Conservation (phyloP, 2,797 vertebrate species). For the Hydrophis major region DNA sequence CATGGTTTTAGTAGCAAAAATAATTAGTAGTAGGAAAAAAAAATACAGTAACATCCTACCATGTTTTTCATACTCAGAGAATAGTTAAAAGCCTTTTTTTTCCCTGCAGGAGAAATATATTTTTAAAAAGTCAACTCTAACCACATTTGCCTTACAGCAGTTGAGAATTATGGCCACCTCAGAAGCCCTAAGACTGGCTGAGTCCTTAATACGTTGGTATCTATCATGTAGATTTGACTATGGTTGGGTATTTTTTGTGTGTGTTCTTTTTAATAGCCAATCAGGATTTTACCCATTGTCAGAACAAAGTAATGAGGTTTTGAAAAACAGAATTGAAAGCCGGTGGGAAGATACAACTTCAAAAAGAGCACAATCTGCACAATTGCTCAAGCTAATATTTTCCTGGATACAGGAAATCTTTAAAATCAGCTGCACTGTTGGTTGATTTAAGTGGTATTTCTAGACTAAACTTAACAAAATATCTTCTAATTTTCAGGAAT, state of each 20-base stretch:
- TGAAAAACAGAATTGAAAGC: constrained; percentile 55
- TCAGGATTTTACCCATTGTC: constrained; percentile 63
- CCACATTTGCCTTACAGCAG: constrained; percentile 39
- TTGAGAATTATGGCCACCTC: constrained; percentile 51
- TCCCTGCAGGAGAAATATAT: constrained; percentile 42
- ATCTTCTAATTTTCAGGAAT: constrained; percentile 68
- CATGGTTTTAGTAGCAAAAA: constrained; percentile 36
- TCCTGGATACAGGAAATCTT: constrained; percentile 69
- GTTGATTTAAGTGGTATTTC: constrained; percentile 63
- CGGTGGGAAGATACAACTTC: constrained; percentile 42
- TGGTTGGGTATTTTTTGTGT: neutral
- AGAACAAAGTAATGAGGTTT: constrained; percentile 37
- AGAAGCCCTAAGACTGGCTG: constrained; percentile 50
- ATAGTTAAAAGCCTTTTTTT: constrained; percentile 32
- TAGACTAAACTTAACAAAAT: constrained; percentile 64
- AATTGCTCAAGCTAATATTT: constrained; percentile 69
- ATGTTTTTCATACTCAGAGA: constrained; percentile 47
- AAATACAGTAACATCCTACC: constrained; percentile 5
- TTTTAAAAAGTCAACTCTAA: constrained; percentile 36
- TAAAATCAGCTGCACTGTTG: constrained; percentile 60
- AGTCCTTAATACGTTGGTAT: constrained; percentile 56
- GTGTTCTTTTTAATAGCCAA: constrained; percentile 47
- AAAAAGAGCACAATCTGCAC: constrained; percentile 77
- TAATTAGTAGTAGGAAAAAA: constrained; percentile 24
- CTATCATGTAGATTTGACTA: constrained; percentile 24